Base-by-base conservation (phyloP, 1,140 invertebrate species). In the Diorhabda sublineata region DNA sequence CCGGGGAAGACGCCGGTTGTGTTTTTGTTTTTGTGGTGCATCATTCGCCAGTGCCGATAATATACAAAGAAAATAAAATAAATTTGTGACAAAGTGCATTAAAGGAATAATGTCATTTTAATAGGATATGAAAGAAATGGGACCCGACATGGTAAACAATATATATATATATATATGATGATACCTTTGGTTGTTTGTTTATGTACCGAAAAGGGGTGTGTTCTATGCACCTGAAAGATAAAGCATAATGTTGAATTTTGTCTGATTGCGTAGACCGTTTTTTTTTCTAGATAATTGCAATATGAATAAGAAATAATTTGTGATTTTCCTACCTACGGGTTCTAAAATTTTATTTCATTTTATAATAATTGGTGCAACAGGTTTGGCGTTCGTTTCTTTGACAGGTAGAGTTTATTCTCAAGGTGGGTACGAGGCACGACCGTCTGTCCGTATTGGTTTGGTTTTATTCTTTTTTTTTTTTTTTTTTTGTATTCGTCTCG, bases 81-180 rank as follows among this genome's bases (percentile, higher is more conserved):
- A 26, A 26, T 60, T 60, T 7, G 11, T 60, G 59, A 11, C 59
- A 42, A 7, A 60, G 61, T 64, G n/a, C 61, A 8, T 26, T 43
- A 8, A 45, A n/a, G 60, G 43, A 59, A 68, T 68, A 26, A 44
- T 62, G 60, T 41, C 45, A 82, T 86, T 74, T 69, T 70, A 60
- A 63, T 73, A 52, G 72, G 75, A 89, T 84, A 89, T 89, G 87
- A 89, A 88, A 81, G 87, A 89, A 84, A 88, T 89, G 85, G 88
- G 88, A 84, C 87, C 88, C 81, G 88, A 89, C 83, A 90, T 90
- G 88, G 88, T 90, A 83, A 84, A 76, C 78, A 81, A 82, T 81
- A 78, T 82, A 80, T 81, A n/a, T 45, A 11, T 69, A 64, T n/a
- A n/a, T n/a, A n/a, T n/a, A n/a, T n/a, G n/a, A n/a, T 7, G 11